Evolutionary conservation across 2,888 invertebrate genomes (phyloP), one percentile per base, ranked within the genome.

Genomic region (Cremastinae sp.): DNA sequence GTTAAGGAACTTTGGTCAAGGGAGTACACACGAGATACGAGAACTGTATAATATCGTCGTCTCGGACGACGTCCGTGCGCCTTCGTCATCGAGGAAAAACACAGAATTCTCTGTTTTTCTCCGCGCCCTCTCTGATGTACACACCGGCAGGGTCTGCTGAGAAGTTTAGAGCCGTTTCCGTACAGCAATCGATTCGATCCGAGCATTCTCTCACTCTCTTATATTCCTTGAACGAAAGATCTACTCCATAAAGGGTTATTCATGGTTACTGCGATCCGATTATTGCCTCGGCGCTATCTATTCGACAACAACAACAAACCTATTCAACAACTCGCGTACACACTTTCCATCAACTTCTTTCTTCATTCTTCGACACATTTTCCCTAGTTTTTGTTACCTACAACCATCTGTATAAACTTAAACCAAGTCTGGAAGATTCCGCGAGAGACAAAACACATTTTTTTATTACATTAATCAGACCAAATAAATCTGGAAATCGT

Each of bases 181-280:
- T n/a, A n/a, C 64, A 36, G 76, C 76, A 65, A 73, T 76, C 73
- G 76, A 76, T 73, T 76, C 64, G 73, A 62, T 72, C 72, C 72
- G 66, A 45, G 43, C 36, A 59, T 51, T 45, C 45, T 22, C n/a
- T n/a, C 28, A 22, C 53, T 53, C 53, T 10, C 41, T 49, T 28
- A n/a, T n/a, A 28, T 28, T 28, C 28, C 5, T 51, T 36, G 53
- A 56, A 65, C 69, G 38, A 64, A 69, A 49, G 64, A 69, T 64
- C 64, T 58, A 61, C 68, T 64, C 76, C 58, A 76, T 76, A 73
- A 76, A 76, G 64, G 51, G 58, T 76, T 76, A 76, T 76, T 76
- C 72, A 76, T 69, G 72, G 56, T 56, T 16, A 65, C 69, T 64
- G 69, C 53, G 76, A 47, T 76, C 22, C 75, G 56, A 75, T 75